Evolutionary conservation across 2,888 invertebrate species (phyloP).

Genomic region (Hesperia comma): DNA sequence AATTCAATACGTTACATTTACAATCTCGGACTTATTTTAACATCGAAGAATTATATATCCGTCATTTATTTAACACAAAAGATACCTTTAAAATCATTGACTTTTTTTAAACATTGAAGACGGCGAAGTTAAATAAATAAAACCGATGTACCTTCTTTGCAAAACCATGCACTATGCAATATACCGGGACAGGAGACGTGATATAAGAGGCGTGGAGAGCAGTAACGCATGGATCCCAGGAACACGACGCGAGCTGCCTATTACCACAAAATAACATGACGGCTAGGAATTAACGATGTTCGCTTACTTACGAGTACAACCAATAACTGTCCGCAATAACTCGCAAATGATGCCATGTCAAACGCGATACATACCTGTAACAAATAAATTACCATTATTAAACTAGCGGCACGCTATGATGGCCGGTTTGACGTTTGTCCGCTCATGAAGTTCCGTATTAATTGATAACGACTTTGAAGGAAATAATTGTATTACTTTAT

Average conservation of each 20-base stretch:
- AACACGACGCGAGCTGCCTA: constrained; percentile 27
- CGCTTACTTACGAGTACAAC: constrained; percentile 25
- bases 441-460: too few species aligned
- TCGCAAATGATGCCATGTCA: constrained; percentile 7
- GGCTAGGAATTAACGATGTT: constrained; percentile 21
- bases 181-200: constrained; percentile 3
- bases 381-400: constrained; percentile 24
- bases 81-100: too few species aligned
- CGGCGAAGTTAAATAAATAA: not conserved
- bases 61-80: too few species aligned
- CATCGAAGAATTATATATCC: too few species aligned
- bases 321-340: constrained; percentile 19
- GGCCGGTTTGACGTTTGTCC: too few species aligned
- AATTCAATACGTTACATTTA: too few species aligned
- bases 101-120: too few species aligned
- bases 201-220: constrained; percentile 25
- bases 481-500: too few species aligned
- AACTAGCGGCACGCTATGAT: too few species aligned
- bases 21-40: too few species aligned
- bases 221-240: constrained; percentile 9
- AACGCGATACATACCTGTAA: constrained; percentile 26
- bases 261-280: constrained; percentile 33
- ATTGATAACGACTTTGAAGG: too few species aligned
- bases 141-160: constrained; percentile 1
- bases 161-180: not conserved